Percentiles rank a stretch among this genome's conserved stretches.
phyloP scores from a whole-genome alignment of 1,140 invertebrate genomes.

The Globodera ellingtonae region DNA sequence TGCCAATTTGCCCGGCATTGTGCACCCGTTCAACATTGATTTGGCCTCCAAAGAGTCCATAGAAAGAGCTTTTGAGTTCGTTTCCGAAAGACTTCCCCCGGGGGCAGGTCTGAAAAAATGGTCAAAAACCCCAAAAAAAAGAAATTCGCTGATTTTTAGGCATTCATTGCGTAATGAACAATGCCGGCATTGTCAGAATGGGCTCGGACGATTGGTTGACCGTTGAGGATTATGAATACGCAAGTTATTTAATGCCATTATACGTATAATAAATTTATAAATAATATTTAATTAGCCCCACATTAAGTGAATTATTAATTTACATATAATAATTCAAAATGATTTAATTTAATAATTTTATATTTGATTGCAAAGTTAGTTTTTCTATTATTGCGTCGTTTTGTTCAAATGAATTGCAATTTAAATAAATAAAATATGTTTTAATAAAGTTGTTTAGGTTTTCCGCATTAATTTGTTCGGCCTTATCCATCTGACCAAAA shows the following conservation, averaged over 20 bases:
- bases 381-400: no score
- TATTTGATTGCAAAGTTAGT: no score
- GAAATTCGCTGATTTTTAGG: not conserved
- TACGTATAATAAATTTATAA: no score
- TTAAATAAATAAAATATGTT: no score
- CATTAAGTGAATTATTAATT: no score
- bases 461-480: slow-evolving; percentile 19
- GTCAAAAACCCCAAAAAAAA: not conserved
- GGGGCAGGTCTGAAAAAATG: slow-evolving; percentile 7
- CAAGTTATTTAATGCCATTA: not conserved
- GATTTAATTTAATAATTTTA: no score
- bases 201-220: slow-evolving; percentile 23
- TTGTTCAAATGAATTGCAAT: no score
- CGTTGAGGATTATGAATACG: slow-evolving; percentile 21
- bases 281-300: no score
- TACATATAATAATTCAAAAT: no score
- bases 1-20: slow-evolving; percentile 17
- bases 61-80: slow-evolving; percentile 14
- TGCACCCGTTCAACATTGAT: slow-evolving; percentile 17
- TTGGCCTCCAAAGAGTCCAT: slow-evolving; percentile 23
- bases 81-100: slow-evolving; percentile 20
- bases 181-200: slow-evolving; percentile 17
- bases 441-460: not conserved
- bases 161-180: slow-evolving; percentile 18
- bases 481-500: slow-evolving; percentile 23